Conservation (phyloP, 1,140 invertebrate genomes). For the Bicyclus anynana region DNA sequence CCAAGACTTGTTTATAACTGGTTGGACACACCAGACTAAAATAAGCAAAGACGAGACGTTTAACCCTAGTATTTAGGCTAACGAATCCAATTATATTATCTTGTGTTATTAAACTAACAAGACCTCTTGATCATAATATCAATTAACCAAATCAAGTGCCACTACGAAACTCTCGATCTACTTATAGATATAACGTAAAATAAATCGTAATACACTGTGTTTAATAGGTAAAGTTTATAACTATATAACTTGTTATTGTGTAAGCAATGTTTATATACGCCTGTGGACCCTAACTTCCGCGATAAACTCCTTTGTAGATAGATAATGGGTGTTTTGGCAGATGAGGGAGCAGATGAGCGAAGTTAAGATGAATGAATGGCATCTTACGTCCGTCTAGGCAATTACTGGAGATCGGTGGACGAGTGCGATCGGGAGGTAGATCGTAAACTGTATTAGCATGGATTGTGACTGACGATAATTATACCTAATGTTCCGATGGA, state of each 20-base stretch:
- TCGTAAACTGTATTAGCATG: slow-evolving; percentile 22
- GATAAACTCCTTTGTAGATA: slow-evolving; percentile 6
- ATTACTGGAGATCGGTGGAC: slow-evolving; percentile 28
- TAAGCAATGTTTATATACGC: background rate
- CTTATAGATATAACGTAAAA: too few species aligned
- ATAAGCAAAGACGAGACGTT: too few species aligned
- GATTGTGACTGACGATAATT: slow-evolving; percentile 30
- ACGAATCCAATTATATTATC: too few species aligned
- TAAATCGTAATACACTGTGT: too few species aligned
- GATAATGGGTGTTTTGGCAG: slow-evolving; percentile 25
- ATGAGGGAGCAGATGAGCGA: slow-evolving; percentile 23
- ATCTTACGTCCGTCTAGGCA: slow-evolving; percentile 23
- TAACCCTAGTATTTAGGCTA: too few species aligned
- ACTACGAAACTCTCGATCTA: too few species aligned
- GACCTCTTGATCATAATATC: too few species aligned
- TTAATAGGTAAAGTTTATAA: too few species aligned
- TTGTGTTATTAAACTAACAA: too few species aligned
- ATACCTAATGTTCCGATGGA: slow-evolving; percentile 9
- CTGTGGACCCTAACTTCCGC: background rate
- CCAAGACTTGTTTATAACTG: too few species aligned
- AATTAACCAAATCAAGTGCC: too few species aligned
- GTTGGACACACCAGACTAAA: too few species aligned
- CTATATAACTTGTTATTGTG: slow-evolving; percentile 5
- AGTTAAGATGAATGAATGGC: slow-evolving; percentile 33
- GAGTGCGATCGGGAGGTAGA: slow-evolving; percentile 23